Percentiles rank a stretch among this genome's conserved stretches.
Conservation (phyloP, 2,797 vertebrate species). For the Parauchenoglanis punctatus region DNA sequence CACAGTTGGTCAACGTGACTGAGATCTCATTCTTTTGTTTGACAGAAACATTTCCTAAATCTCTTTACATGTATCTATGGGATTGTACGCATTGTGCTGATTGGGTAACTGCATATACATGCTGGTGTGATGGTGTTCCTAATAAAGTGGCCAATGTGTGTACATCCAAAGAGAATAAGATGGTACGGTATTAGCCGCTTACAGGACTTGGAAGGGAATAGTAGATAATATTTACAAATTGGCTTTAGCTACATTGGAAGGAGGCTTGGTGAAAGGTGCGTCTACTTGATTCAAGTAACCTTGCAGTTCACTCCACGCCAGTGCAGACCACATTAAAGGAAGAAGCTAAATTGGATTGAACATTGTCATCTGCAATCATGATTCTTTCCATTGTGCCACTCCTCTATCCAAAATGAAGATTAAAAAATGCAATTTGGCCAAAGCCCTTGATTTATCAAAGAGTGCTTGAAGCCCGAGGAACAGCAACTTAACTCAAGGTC, state of each 20-base stretch:
- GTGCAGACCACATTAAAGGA: conserved; percentile 49
- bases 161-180: not conserved
- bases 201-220: too few species aligned
- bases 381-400: conserved; percentile 53
- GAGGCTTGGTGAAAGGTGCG: conserved; percentile 9
- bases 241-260: not conserved
- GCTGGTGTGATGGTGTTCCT: not conserved
- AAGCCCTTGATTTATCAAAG: conserved; percentile 66
- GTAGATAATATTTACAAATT: not conserved
- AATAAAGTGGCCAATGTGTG: too few species aligned
- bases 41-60: not conserved
- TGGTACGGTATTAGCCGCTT: not conserved
- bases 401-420: conserved; percentile 51
- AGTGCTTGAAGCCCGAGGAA: conserved; percentile 56
- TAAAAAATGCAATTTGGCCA: conserved; percentile 63
- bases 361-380: conserved; percentile 56
- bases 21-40: not conserved
- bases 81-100: not conserved
- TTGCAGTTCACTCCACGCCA: conserved; percentile 47
- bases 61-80: not conserved
- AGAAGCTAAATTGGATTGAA: conserved; percentile 58
- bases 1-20: not conserved
- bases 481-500: conserved; percentile 63
- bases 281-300: conserved; percentile 44
- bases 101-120: not conserved